A percentile compares a stretch with the other conserved stretches of the same genome.
Conservation (phyloP, 2,113 vertebrate genomes). For the Physeter macrocephalus region DNA sequence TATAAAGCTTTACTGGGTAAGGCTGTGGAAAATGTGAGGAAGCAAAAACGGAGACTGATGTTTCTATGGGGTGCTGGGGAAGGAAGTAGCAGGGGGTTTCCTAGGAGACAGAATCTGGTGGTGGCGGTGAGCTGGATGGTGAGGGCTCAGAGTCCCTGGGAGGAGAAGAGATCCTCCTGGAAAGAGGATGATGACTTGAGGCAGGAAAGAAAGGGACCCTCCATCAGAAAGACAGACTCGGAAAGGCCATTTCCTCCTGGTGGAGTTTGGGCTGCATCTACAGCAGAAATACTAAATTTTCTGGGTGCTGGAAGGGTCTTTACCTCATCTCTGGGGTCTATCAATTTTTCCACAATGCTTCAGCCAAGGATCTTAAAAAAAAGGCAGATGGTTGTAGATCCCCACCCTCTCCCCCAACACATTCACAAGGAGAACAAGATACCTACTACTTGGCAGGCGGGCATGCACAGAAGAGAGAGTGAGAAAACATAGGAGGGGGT, state of each 20-base stretch:
- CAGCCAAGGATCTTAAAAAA: background rate
- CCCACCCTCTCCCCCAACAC: no score
- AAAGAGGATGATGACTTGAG: background rate
- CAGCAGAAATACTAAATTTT: background rate
- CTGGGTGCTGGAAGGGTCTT: background rate
- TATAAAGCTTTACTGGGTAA: background rate
- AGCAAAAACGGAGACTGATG: background rate
- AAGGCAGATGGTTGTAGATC: background rate
- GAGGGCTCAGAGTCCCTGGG: background rate
- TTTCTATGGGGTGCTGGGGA: background rate
- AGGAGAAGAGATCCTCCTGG: background rate
- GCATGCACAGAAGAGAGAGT: background rate
- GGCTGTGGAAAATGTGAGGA: background rate
- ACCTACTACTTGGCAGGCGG: rapidly evolving
- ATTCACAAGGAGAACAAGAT: background rate
- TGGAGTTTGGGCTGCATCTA: background rate
- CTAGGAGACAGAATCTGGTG: background rate
- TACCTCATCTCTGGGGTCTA: background rate
- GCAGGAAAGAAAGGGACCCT: background rate
- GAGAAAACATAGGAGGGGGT: background rate
- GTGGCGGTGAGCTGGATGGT: background rate
- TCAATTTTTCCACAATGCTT: background rate
- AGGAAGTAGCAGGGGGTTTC: background rate
- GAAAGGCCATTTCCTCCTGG: background rate
- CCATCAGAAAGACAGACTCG: background rate